Percentiles rank a stretch among this genome's conserved stretches.
phyloP scores from a whole-genome alignment of 2,113 vertebrate species.

The Anser brachyrhynchus region DNA sequence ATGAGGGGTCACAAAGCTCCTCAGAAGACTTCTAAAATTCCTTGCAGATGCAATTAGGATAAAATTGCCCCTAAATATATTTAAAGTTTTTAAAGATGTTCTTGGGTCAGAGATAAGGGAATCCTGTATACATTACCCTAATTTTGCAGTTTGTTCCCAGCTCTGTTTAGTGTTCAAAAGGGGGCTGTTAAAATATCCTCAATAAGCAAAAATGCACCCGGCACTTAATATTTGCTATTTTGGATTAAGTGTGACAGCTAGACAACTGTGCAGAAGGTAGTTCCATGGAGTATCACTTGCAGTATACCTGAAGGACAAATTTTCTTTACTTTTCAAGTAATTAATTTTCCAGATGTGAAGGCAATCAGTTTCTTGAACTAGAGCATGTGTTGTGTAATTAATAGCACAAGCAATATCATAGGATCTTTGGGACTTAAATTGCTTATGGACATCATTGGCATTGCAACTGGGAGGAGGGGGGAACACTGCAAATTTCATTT shows the following conservation, averaged over 20 bases:
- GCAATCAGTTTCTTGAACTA: neutral
- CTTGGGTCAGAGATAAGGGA: neutral
- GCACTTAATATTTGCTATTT: neutral
- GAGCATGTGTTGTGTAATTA: neutral
- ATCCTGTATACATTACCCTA: constrained; percentile 14
- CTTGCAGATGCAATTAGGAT: neutral
- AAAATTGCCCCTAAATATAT: neutral
- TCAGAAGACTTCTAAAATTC: neutral
- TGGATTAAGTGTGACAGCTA: neutral
- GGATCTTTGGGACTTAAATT: neutral
- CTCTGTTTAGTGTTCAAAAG: constrained; percentile 41
- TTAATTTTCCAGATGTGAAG: neutral
- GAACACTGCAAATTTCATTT: neutral
- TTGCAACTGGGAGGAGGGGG: neutral
- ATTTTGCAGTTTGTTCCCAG: constrained; percentile 46
- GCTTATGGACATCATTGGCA: neutral
- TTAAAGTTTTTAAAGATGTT: neutral
- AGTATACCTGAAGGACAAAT: constrained; percentile 50
- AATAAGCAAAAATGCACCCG: neutral
- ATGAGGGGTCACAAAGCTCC: neutral
- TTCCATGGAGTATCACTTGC: neutral
- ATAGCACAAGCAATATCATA: neutral
- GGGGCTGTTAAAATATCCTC: neutral
- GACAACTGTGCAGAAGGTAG: neutral
- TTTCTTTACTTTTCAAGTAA: neutral